phyloP scores from a whole-genome alignment of 1,140 invertebrate species.

The Eufriesea mexicana region DNA sequence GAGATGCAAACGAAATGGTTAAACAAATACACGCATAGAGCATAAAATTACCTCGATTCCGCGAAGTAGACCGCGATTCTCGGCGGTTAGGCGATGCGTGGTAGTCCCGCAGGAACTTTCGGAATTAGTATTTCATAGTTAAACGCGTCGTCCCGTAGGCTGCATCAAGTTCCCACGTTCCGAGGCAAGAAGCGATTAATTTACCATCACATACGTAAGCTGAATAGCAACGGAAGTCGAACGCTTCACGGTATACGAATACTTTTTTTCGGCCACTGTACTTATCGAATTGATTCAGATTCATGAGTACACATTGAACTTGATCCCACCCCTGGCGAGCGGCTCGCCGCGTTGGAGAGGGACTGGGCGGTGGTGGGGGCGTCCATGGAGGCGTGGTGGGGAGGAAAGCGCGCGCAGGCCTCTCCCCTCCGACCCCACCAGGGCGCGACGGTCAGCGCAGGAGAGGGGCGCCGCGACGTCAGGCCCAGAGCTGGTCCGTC shows the following conservation, averaged over 20 bases:
- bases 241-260: constrained; percentile 22
- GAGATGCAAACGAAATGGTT: background rate
- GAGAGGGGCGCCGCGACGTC: constrained; percentile 65
- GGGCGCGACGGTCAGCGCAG: constrained; percentile 37
- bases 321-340: constrained; percentile 50
- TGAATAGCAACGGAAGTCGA: constrained; percentile 36
- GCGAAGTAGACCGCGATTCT: background rate
- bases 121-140: constrained; percentile 17
- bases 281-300: constrained; percentile 55
- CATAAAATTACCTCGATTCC: constrained; percentile 10
- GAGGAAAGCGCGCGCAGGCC: constrained; percentile 59
- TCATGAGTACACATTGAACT: constrained; percentile 55
- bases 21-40: background rate
- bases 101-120: background rate
- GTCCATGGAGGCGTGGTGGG: background rate
- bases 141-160: background rate
- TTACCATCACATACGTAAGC: background rate
- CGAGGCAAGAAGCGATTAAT: constrained; percentile 19
- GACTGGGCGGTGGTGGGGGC: background rate
- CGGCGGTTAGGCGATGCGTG: background rate
- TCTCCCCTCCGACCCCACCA: constrained; percentile 47
- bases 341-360: background rate
- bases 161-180: constrained; percentile 22
- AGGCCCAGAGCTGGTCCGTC: constrained; percentile 69
- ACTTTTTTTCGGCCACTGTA: constrained; percentile 32